phyloP scores from a whole-genome alignment of 2,113 vertebrate genomes.

The Pseudorectes ferrugineus region DNA sequence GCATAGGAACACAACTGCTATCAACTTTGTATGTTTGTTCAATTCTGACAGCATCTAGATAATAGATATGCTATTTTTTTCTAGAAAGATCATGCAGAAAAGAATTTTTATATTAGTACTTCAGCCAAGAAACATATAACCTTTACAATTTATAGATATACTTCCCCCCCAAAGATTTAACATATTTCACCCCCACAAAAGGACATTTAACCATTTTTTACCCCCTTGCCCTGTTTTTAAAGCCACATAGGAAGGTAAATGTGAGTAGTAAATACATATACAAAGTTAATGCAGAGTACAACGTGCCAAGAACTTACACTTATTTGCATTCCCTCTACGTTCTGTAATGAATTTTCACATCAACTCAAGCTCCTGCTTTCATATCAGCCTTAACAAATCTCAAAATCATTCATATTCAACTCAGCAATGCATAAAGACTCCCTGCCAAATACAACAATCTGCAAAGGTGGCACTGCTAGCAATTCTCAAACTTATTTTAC shows the following conservation, averaged over 20 bases:
- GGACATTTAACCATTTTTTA: neutral
- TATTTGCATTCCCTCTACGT: neutral
- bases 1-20: neutral
- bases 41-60: neutral
- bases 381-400: neutral
- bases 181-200: neutral
- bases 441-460: neutral
- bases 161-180: accelerated
- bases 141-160: neutral
- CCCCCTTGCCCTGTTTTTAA: neutral
- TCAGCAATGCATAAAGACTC: neutral
- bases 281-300: neutral
- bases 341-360: neutral
- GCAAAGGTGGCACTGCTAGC: neutral
- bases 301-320: neutral
- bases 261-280: neutral
- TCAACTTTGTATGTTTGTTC: neutral
- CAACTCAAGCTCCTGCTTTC: neutral
- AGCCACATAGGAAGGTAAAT: neutral
- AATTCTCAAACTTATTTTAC: neutral
- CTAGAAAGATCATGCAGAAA: neutral
- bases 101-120: neutral
- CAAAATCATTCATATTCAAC: neutral
- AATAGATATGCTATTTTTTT: neutral
- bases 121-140: neutral